These are phyloP conservation scores for Triplophysa tibetana DNA, from an alignment of 2,113 vertebrate species.

Conservation along the genomic window DNA sequence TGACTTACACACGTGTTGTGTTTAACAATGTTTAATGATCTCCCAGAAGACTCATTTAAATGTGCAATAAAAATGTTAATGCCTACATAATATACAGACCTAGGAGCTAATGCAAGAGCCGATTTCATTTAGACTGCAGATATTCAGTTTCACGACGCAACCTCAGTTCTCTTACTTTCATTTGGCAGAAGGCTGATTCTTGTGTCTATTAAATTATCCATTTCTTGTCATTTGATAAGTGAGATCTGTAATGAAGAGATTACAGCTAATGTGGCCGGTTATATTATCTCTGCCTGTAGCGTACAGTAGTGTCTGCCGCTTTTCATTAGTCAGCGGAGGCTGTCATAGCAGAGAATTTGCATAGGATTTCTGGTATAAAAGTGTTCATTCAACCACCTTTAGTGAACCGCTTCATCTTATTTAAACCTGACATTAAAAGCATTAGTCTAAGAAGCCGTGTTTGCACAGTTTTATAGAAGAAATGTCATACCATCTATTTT, in stretches of 20 bases:
- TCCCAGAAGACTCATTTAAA: not conserved
- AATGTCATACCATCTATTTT: not conserved
- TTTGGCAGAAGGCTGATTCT: constrained; percentile 32
- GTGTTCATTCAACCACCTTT: constrained; percentile 5
- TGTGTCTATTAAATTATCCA: constrained; percentile 45
- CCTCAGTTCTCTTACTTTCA: constrained; percentile 34
- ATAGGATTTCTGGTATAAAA: constrained; percentile 25
- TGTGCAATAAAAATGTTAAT: constrained; percentile 4
- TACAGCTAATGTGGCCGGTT: constrained; percentile 40
- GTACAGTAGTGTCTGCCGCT: constrained; percentile 45
- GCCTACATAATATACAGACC: not conserved
- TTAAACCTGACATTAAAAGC: not conserved
- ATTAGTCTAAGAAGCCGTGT: not conserved
- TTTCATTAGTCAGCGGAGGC: constrained; percentile 46
- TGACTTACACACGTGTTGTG: not conserved
- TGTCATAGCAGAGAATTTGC: constrained; percentile 37
- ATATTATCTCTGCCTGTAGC: constrained; percentile 39
- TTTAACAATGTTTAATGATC: not conserved
- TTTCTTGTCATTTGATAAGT: constrained; percentile 46
- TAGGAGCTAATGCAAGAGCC: not conserved
- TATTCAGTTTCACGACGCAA: constrained; percentile 22
- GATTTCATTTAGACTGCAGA: constrained; percentile 13
- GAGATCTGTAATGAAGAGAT: constrained; percentile 52
- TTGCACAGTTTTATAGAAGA: not conserved
- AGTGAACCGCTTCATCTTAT: not conserved